Base-by-base conservation (phyloP, 1,140 invertebrate species). In the Drosophila mayri region DNA sequence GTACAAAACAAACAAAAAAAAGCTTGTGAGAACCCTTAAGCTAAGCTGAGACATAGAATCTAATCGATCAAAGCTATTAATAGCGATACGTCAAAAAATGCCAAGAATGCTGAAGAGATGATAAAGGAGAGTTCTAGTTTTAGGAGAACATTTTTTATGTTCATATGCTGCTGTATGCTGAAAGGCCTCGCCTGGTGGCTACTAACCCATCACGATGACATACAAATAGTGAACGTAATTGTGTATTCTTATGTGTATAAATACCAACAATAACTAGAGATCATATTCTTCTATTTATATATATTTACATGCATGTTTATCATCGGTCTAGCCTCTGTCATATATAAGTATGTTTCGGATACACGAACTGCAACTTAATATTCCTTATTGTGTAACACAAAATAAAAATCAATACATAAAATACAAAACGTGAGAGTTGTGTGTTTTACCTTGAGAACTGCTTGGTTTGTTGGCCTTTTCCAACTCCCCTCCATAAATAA, bases 301-400 rank as follows among this genome's bases (percentile, higher is more conserved):
- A 61, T 60, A 70, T 71, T 46, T 71, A 63, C 44, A 70, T 73
- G 70, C 68, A 52, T 59, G 59, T 44, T 68, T 71, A 81, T 72
- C 62, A 81, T 61, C 65, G 66, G 70, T 72, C 54, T 72, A 72
- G 66, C 66, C 70, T 59, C 54, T 72, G 52, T 71, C 66, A 60
- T 72, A 41, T 72, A 32, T 61, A 57, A 75, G 70, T 77, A 78
- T 78, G 75, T 77, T 79, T 65, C 54, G 65, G 63, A 61, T 60
- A 82, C 52, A 25, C 79, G 81, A 85, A 80, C 79, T 68, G 64
- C 77, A 85, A 86, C 81, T 81, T 74, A 75, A 86, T 86, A 85
- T 85, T 85, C 82, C 82, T 85, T 85, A 86, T 86, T 85, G 82
- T 85, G 82, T 75, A 86, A 85, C 82, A 85, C 82, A 86, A 47